A percentile compares a stretch with the other conserved stretches of the same genome.
Evolutionary conservation across 2,888 invertebrate genomes (phyloP).

Genomic region (Drosophila conformis): DNA sequence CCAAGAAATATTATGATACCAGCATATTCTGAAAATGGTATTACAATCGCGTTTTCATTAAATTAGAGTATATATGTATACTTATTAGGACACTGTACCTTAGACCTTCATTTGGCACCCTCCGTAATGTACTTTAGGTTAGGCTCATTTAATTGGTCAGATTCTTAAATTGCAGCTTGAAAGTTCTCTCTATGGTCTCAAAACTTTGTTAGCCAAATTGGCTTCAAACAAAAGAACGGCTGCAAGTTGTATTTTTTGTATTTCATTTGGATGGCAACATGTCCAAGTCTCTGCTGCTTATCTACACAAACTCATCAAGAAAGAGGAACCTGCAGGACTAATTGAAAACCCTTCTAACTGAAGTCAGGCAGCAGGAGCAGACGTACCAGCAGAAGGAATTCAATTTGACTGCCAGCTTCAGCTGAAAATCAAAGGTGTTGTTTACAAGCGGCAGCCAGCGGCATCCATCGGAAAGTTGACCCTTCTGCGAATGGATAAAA

Average conservation of each 20-base stretch:
- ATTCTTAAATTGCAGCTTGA: neutral
- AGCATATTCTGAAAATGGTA: neutral
- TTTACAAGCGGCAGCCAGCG: constrained; percentile 60
- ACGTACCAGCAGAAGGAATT: constrained; percentile 50
- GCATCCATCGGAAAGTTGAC: constrained; percentile 66
- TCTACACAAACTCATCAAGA: constrained; percentile 44
- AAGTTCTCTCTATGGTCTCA: constrained; percentile 18
- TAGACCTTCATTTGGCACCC: neutral
- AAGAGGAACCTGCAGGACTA: constrained; percentile 46
- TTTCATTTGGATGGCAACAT: constrained; percentile 36
- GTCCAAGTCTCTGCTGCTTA: constrained; percentile 35
- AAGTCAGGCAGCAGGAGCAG: constrained; percentile 18
- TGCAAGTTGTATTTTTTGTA: constrained; percentile 50
- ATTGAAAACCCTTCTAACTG: constrained; percentile 59
- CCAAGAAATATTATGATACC: neutral
- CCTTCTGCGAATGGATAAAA: constrained; percentile 64
- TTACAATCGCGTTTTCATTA: neutral
- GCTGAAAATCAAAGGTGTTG: constrained; percentile 81
- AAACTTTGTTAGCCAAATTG: constrained; percentile 51
- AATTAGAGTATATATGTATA: neutral
- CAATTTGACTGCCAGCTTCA: constrained; percentile 65
- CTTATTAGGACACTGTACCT: neutral
- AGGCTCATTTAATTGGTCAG: neutral
- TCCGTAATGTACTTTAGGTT: neutral
- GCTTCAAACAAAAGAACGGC: constrained; percentile 50